Evolutionary conservation across 2,888 invertebrate genomes (phyloP), one percentile per base, ranked within the genome.

Genomic region (Troides oblongomaculatus): DNA sequence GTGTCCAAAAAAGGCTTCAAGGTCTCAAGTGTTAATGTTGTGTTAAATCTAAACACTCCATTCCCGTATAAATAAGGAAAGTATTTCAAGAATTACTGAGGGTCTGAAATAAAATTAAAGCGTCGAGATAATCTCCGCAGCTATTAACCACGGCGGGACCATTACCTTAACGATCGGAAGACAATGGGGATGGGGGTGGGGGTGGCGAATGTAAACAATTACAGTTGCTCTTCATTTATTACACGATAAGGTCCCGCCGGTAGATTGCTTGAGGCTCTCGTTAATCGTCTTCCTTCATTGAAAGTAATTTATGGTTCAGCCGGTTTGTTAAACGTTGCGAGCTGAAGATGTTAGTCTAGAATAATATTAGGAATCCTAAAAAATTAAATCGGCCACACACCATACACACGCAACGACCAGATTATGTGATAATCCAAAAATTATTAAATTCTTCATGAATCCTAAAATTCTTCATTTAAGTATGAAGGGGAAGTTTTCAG

Each of bases 221-320:
- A 39, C 39, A 58, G 57, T 23, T 21, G 23, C 64, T 58, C 64
- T 64, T 58, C 64, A 64, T 57, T 64, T 64, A 58, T 64, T 58
- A 58, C 58, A 18, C 63, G 53, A 53, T 30, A 30, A 63, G 53
- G 18, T 25, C 30, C 23, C 30, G 59, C 53, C 53, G 30, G 63
- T 6, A 30, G 25, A 53, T 53, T 63, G 53, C 63, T 39, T 10
- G 39, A 63, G 53, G 30, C 18, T 17, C 8, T 30, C 0, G 17
- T 30, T 25, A 3, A 62, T 50, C 43, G 56, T 36, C 36, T 23
- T 57, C 18, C 43, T 39, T 39, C 39, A 39, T 39, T 39, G 39
- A 39, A n/a, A 36, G n/a, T 57, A 57, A 57, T 57, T 57, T 25
- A 57, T 57, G 57, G 21, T 57, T 57, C 12, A 57, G 21, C 21